phyloP scores from a whole-genome alignment of 2,113 vertebrate genomes.

The Egretta garzetta region DNA sequence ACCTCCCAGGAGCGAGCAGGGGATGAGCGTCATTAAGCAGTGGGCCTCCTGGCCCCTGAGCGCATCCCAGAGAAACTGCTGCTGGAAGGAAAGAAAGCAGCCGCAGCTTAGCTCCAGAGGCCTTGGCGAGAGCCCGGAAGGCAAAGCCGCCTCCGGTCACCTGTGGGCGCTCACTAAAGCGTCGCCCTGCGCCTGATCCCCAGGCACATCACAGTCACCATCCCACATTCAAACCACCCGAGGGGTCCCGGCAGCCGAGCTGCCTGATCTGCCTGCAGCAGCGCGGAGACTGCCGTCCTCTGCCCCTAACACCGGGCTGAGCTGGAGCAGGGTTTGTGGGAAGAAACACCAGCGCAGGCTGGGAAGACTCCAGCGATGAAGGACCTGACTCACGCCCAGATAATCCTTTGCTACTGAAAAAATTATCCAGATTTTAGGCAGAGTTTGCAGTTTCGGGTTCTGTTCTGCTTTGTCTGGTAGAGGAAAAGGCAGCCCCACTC shows the following conservation, averaged over 20 bases:
- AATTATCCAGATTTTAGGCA: not conserved
- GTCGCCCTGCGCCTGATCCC: fast-evolving
- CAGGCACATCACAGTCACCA: not conserved
- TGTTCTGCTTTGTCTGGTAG: not conserved
- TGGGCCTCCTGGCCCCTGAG: not conserved
- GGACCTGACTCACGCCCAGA: not conserved
- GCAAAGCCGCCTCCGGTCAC: not conserved
- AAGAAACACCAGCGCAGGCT: not conserved
- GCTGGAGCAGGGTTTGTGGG: not conserved
- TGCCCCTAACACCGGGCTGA: not conserved
- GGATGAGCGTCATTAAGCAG: not conserved
- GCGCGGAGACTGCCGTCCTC: fast-evolving
- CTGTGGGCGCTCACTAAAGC: not conserved
- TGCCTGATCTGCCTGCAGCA: not conserved
- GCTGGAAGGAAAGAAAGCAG: conserved; percentile 47
- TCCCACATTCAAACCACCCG: too few relatives aligned
- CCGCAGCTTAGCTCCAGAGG: not conserved
- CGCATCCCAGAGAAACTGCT: conserved; percentile 6
- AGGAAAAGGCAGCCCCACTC: not conserved
- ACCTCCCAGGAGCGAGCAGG: conserved; percentile 28
- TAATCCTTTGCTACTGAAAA: not conserved
- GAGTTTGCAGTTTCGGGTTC: not conserved
- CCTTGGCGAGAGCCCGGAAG: not conserved
- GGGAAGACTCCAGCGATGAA: not conserved
- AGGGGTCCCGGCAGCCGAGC: not conserved